Evolutionary conservation across 2,888 invertebrate genomes (phyloP).

Genomic region (Gryllus longicercus): DNA sequence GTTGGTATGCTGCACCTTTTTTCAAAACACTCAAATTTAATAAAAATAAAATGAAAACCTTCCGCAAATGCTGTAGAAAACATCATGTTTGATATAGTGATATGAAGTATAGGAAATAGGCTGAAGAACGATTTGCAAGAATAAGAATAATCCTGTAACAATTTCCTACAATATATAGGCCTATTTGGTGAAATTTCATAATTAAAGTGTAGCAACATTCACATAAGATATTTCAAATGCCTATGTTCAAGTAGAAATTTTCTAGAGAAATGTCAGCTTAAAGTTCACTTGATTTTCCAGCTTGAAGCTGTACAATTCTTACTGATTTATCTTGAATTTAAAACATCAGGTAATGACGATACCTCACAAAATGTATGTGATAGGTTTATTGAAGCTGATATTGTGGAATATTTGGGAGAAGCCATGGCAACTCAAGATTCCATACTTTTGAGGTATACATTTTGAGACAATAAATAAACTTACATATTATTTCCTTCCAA

Average conservation of each 20-base stretch:
- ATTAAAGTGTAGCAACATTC: too few species aligned
- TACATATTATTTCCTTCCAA: neutral
- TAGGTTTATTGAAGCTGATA: constrained; percentile 31
- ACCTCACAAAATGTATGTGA: neutral
- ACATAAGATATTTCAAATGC: too few species aligned
- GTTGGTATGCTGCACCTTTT: too few species aligned
- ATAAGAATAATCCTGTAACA: neutral
- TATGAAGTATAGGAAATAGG: neutral
- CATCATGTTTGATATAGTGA: too few species aligned
- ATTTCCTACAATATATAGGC: neutral
- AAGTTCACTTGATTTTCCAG: neutral
- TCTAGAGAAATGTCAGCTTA: too few species aligned
- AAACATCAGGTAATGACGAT: neutral
- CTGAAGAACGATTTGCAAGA: neutral
- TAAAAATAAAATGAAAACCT: too few species aligned
- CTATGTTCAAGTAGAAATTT: too few species aligned
- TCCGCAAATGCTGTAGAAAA: too few species aligned
- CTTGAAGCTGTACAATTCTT: neutral
- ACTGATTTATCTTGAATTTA: neutral
- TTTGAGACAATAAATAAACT: neutral
- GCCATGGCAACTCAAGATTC: constrained; percentile 27
- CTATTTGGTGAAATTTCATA: too few species aligned
- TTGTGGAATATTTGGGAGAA: constrained; percentile 29
- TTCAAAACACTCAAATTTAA: too few species aligned
- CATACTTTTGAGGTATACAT: constrained; percentile 25